phyloP scores from a whole-genome alignment of 2,113 vertebrate species.

The Rhabdomys dilectus region DNA sequence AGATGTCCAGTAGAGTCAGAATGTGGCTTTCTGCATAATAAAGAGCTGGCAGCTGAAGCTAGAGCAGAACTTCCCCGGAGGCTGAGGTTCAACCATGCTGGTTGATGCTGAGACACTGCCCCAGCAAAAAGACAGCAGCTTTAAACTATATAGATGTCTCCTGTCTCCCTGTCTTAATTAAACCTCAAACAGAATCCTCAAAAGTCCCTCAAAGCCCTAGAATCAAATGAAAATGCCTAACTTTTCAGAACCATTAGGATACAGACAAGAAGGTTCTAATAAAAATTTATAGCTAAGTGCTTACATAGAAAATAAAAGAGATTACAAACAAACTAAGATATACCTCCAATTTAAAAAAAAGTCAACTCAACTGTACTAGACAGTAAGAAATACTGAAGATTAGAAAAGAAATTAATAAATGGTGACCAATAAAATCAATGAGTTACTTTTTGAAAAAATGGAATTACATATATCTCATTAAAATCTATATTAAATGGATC shows the following conservation, averaged over 20 bases:
- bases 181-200: too few relatives aligned
- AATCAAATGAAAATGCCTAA: not conserved
- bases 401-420: not conserved
- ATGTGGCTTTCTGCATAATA: too few relatives aligned
- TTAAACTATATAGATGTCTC: too few relatives aligned
- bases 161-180: too few relatives aligned
- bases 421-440: not conserved
- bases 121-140: too few relatives aligned
- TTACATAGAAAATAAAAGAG: not conserved
- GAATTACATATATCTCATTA: not conserved
- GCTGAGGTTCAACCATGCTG: too few relatives aligned
- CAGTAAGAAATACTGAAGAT: not conserved
- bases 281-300: not conserved
- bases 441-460: not conserved
- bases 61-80: too few relatives aligned
- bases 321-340: not conserved
- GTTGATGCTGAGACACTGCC: too few relatives aligned
- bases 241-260: not conserved
- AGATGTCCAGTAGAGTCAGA: too few relatives aligned
- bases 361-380: not conserved
- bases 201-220: not conserved
- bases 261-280: not conserved
- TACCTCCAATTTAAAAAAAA: not conserved
- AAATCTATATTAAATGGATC: not conserved
- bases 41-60: too few relatives aligned